Conservation (phyloP, 2,888 invertebrate species). For the Seira musarum region DNA sequence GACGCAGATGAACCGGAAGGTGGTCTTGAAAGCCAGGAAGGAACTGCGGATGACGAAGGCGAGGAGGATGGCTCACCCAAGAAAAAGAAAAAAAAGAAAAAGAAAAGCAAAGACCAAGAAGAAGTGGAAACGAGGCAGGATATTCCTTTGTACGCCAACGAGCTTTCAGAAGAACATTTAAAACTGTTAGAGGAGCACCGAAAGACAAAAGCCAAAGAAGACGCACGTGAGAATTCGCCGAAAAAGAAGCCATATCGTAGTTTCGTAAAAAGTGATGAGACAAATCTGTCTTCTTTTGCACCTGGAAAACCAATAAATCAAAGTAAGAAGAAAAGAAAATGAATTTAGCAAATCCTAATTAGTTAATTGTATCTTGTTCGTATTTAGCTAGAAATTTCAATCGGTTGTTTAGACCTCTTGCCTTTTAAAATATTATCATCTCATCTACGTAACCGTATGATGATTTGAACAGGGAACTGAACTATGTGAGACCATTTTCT, state of each 20-base stretch:
- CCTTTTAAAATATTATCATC: too few relatives aligned
- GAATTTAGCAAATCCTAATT: too few relatives aligned
- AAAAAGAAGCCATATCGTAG: too few relatives aligned
- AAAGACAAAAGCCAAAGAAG: too few relatives aligned
- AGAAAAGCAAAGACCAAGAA: constrained; percentile 13
- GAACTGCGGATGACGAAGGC: constrained; percentile 7
- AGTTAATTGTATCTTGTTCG: too few relatives aligned
- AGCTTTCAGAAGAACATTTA: constrained; percentile 10
- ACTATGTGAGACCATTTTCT: too few relatives aligned
- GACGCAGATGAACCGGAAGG: background rate
- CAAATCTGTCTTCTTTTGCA: too few relatives aligned
- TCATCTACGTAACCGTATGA: too few relatives aligned
- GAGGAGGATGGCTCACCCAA: background rate
- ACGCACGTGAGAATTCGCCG: background rate
- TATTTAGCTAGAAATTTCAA: too few relatives aligned
- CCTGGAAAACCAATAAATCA: constrained; percentile 33
- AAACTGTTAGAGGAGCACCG: background rate
- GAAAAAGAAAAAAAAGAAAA: constrained; percentile 40
- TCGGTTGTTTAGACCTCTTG: too few relatives aligned
- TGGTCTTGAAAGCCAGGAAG: background rate
- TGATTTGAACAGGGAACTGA: too few relatives aligned
- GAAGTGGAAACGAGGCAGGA: constrained; percentile 16
- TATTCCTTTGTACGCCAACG: background rate
- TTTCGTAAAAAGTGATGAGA: too few relatives aligned
- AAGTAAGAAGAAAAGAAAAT: constrained; percentile 43